Evolutionary conservation across 2,797 vertebrate genomes (phyloP), one percentile per base, ranked within the genome.

Genomic region (Synanceia verrucosa): DNA sequence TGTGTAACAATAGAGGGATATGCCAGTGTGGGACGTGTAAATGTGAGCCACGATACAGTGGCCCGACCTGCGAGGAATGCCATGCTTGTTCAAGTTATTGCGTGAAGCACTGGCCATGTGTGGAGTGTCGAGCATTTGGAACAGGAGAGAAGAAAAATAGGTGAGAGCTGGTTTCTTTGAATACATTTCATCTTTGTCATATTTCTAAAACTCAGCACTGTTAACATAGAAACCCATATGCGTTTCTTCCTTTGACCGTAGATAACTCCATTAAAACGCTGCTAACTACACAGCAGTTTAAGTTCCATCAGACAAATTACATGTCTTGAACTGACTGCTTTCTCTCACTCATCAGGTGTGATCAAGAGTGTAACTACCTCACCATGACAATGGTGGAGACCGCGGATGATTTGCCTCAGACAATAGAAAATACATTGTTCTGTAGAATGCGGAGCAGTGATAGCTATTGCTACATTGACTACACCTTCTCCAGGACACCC

Each of bases 1-100:
- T 93, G 18, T 93, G 90, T 31, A 82, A 67, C 0, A 2, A 46
- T 0, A 65, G 5, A 23, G 89, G 89, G 5, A 0, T 1, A 0
- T 92, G 90, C 23, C 0, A 5, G 6, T 91, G 90, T 2, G 90
- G 89, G 12, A 1, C 0, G 1, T 89, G 91, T 67, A 3, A 0
- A n/a, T 91, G 89, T 41, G 0, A 16, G 0, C 6, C 7, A 0
- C 50, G 23, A 0, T 87, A 57, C 34, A 0, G 0, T 0, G 89
- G 87, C 2, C 65, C n/a, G 0, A 86, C 78, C 34, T 91, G 89
- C 50, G 89, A 92, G 73, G 0, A 0, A 3, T 82, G 81, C 37
- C 77, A 76, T 0, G 0, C 0, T 4, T 88, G 82, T 29, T 0
- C 0, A 0, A 9, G 50, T 9, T 0, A 0, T 1, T 82, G 78